Percentiles rank a stretch among this genome's conserved stretches.
phyloP scores from a whole-genome alignment of 2,797 vertebrate species.

The Uromys caudimaculatus region DNA sequence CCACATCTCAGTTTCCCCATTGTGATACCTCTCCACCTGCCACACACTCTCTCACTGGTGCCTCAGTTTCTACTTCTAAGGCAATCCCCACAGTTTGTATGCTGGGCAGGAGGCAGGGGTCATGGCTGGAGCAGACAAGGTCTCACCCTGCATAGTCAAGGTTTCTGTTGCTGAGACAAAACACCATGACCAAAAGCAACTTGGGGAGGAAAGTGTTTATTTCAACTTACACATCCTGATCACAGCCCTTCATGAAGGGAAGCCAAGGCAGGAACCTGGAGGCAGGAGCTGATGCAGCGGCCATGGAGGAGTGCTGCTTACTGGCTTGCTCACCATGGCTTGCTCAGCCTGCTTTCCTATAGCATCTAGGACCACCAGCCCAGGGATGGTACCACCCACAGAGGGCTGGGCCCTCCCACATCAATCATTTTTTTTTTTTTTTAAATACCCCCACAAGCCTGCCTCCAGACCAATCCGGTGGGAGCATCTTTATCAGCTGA shows the following conservation, averaged over 20 bases:
- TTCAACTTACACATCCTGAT: background rate
- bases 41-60: too few relatives aligned
- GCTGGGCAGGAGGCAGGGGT: background rate
- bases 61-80: background rate
- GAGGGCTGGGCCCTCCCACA: background rate
- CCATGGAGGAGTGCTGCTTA: background rate
- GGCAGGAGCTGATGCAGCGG: background rate
- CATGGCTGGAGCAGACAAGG: accelerated
- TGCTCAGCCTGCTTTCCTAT: background rate
- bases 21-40: background rate
- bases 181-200: background rate
- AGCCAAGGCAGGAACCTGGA: background rate
- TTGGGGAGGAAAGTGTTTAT: too few relatives aligned
- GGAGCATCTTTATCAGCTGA: background rate
- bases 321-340: background rate
- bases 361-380: background rate
- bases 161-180: background rate
- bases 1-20: background rate
- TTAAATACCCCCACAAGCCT: too few relatives aligned
- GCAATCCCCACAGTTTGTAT: background rate
- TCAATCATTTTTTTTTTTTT: background rate
- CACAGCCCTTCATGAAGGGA: background rate
- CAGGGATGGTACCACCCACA: too few relatives aligned
- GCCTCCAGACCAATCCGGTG: background rate
- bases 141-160: background rate